phyloP scores from a whole-genome alignment of 1,140 invertebrate genomes.

The Caenorhabditis brenneri region DNA sequence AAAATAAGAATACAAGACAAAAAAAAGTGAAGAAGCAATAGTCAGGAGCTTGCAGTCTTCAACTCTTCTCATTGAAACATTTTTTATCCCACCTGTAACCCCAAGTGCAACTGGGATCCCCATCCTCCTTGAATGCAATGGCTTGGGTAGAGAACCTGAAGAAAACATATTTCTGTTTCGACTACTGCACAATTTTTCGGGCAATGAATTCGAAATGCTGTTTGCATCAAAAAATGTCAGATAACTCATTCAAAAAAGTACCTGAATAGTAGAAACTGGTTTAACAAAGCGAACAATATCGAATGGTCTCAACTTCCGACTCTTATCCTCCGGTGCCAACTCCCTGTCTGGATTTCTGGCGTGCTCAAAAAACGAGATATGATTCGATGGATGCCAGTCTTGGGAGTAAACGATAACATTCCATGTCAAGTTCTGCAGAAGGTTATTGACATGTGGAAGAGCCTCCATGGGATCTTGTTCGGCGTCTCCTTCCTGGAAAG shows the following conservation, averaged over 20 bases:
- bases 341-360: constrained; percentile 78
- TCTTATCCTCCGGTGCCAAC: constrained; percentile 79
- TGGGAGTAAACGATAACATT: constrained; percentile 89
- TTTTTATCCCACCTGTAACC: background rate
- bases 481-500: constrained; percentile 55
- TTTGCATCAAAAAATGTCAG: no score
- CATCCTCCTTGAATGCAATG: constrained; percentile 93
- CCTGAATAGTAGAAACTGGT: constrained; percentile 58
- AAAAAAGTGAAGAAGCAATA: background rate
- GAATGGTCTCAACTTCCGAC: constrained; percentile 80
- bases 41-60: background rate
- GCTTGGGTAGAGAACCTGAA: constrained; percentile 86
- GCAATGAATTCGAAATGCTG: no score
- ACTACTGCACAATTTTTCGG: no score
- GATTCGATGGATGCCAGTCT: constrained; percentile 95
- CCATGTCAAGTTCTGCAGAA: constrained; percentile 84
- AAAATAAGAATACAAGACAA: constrained; percentile 77
- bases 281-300: constrained; percentile 88
- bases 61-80: no score
- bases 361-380: constrained; percentile 82
- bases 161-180: background rate
- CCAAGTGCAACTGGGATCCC: constrained; percentile 85
- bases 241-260: no score
- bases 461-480: constrained; percentile 67
- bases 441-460: constrained; percentile 84